Evolutionary conservation across 2,113 vertebrate species (phyloP), one percentile per base, ranked within the genome.

Genomic region (Cyphomyrus discorhynchus): DNA sequence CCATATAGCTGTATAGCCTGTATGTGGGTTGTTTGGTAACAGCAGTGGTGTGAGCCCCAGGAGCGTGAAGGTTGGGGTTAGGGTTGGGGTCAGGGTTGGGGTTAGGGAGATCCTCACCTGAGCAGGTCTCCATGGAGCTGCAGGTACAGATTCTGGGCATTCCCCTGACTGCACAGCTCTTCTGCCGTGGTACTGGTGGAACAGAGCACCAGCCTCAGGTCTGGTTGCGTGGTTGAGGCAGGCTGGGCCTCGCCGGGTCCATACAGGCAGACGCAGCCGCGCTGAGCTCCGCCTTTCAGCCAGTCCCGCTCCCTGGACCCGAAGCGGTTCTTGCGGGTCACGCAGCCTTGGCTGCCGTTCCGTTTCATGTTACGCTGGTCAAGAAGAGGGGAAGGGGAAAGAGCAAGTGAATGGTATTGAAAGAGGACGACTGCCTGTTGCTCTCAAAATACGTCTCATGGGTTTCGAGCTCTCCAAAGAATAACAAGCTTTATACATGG

Each of bases 81-180:
- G n/a, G 85, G 35, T 39, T 39, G 31, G 31, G 31, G 31, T 13
- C 31, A 21, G 21, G 27, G 4, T 39, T 24, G 19, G 24, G 46
- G 62, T 27, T 27, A 66, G n/a, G 86, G 86, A 31, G 87, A 66
- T 35, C 21, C 35, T 95, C 94, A 99, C 98, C 98, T 98, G 95
- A 98, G 94, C 56, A 99, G 93, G 93, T 99, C 98, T 92, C 98
- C 98, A 0, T 99, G 97, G 90, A 98, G 96, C 90, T 99, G 98
- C 90, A 98, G 91, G 62, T 97, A 98, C 86, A 99, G 96, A 66
- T 94, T 95, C 52, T 96, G 94, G 90, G 93, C 95, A 1, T 95
- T 95, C 88, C 97, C 96, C 92, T 98, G 96, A 74, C 96, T 93
- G 13, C 97, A 97, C 66, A 99, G 96, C 93, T 99, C 98, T 11